Percentiles rank a stretch among this genome's conserved stretches.
phyloP scores from a whole-genome alignment of 37 sponge, comb jelly and placozoan species.

The Corticium candelabrum region DNA sequence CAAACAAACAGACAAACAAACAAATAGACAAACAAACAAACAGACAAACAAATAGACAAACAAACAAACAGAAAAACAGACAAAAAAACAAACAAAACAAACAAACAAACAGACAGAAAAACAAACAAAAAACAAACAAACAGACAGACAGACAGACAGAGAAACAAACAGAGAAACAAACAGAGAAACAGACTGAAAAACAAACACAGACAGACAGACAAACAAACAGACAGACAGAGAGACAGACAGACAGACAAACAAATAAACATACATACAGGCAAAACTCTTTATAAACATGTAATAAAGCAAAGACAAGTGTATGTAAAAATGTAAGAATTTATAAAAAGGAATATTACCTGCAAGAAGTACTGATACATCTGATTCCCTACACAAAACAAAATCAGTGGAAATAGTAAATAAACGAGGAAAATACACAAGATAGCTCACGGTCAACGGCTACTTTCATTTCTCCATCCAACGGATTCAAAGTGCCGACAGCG shows the following conservation, averaged over 20 bases:
- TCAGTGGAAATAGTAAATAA: not conserved
- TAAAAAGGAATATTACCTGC: constrained; percentile 7
- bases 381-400: not conserved
- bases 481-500: constrained; percentile 59
- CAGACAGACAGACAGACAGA: too few relatives aligned
- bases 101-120: too few relatives aligned
- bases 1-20: too few relatives aligned
- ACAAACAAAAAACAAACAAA: too few relatives aligned
- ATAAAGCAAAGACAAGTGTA: not conserved
- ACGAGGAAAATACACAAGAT: not conserved
- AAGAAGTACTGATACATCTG: constrained; percentile 51
- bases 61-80: too few relatives aligned
- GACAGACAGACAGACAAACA: constrained; percentile 3
- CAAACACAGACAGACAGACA: too few relatives aligned
- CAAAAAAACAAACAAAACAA: too few relatives aligned
- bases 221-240: too few relatives aligned
- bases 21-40: too few relatives aligned
- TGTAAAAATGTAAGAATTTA: constrained; percentile 30
- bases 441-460: constrained; percentile 24
- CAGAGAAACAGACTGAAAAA: too few relatives aligned
- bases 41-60: too few relatives aligned
- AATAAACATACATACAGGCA: not conserved
- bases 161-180: too few relatives aligned
- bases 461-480: constrained; percentile 64
- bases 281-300: not conserved